A percentile compares a stretch with the other conserved stretches of the same genome.
Evolutionary conservation across 2,113 vertebrate species (phyloP).

Genomic region (Lontra canadensis): DNA sequence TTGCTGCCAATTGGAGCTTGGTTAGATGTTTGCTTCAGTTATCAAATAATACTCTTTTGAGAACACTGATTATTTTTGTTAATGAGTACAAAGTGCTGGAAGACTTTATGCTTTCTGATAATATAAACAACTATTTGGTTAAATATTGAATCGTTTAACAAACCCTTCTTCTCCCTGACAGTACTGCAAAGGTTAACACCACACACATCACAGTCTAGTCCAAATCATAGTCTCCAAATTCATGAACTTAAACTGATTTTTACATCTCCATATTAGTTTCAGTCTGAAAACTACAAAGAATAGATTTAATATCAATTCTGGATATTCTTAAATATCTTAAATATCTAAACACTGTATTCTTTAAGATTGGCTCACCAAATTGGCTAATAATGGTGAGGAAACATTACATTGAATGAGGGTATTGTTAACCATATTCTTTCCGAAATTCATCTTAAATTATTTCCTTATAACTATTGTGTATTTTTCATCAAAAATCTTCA

Average conservation of each 20-base stretch:
- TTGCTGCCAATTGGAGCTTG: neutral
- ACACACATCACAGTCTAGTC: neutral
- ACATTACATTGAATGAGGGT: neutral
- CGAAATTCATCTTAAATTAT: slow-evolving; percentile 18
- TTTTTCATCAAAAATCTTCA: slow-evolving; percentile 29
- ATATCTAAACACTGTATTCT: neutral
- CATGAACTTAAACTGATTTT: neutral
- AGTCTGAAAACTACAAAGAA: neutral
- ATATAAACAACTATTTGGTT: neutral
- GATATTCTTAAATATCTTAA: neutral
- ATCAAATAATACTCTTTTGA: neutral
- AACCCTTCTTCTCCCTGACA: neutral
- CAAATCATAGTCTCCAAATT: neutral
- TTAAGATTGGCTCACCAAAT: neutral
- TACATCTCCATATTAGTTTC: neutral
- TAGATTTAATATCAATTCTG: neutral
- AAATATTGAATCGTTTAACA: neutral
- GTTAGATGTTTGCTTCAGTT: neutral
- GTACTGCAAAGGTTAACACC: slow-evolving; percentile 24
- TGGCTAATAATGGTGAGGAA: neutral
- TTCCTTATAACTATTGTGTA: neutral
- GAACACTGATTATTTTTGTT: neutral
- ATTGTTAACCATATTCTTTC: neutral
- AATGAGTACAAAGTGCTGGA: neutral
- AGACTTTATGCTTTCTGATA: neutral